phyloP scores from a whole-genome alignment of 2,888 invertebrate genomes.

The Mimumesa dahlbomi region DNA sequence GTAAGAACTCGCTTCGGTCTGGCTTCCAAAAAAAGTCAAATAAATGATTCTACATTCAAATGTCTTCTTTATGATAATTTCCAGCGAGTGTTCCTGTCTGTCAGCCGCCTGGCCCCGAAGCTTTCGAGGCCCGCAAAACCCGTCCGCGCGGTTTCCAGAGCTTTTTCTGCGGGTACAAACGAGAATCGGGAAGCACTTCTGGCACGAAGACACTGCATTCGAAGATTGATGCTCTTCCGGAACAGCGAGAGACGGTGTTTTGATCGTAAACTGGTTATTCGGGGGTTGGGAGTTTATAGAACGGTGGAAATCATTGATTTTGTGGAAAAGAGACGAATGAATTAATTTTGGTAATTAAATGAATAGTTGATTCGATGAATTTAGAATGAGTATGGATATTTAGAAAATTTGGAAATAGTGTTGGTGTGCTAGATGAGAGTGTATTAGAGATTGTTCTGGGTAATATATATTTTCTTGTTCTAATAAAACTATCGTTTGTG shows the following conservation, averaged over 20 bases:
- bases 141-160: not conserved
- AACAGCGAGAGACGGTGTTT: conserved; percentile 19
- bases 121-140: not conserved
- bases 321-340: too few species aligned
- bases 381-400: too few species aligned
- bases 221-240: conserved; percentile 54
- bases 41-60: conserved; percentile 16
- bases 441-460: too few species aligned
- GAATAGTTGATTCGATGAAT: too few species aligned
- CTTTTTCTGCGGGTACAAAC: conserved; percentile 34
- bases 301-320: conserved; percentile 1
- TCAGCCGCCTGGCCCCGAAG: not conserved
- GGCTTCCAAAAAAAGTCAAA: conserved; percentile 17
- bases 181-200: conserved; percentile 2
- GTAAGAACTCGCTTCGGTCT: not conserved
- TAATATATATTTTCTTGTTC: too few species aligned
- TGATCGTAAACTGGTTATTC: too few species aligned
- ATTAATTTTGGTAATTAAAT: too few species aligned
- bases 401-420: too few species aligned
- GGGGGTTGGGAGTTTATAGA: conserved; percentile 23
- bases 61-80: conserved; percentile 25
- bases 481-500: too few species aligned
- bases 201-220: conserved; percentile 35
- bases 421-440: too few species aligned
- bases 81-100: conserved; percentile 12